A percentile compares a stretch with the other conserved stretches of the same genome.
Conservation (phyloP, 2,888 invertebrate genomes). For the Gandaritis pyraliata region DNA sequence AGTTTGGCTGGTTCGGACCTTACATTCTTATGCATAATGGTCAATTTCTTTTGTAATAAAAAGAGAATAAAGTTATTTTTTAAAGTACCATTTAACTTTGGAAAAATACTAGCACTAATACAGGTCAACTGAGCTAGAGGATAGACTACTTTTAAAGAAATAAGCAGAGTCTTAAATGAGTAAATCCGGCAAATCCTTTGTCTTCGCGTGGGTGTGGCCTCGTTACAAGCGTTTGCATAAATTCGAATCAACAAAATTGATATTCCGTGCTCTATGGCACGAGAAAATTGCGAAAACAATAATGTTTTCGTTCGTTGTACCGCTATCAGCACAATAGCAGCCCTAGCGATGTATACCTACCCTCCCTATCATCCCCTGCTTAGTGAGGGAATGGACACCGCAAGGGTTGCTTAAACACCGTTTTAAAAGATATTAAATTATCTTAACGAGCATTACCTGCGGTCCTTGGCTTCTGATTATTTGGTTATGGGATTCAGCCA, state of each 20-base stretch:
- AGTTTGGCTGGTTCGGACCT: no score
- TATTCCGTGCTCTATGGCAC: slow-evolving; percentile 26
- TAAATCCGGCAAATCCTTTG: slow-evolving; percentile 22
- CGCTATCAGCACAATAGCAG: slow-evolving; percentile 33
- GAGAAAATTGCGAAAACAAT: slow-evolving; percentile 36
- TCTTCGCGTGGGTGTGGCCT: slow-evolving; percentile 25
- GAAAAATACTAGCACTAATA: no score
- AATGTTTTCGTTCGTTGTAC: slow-evolving; percentile 30
- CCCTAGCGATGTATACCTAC: slow-evolving; percentile 21
- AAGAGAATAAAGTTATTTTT: no score
- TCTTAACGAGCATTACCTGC: slow-evolving; percentile 33
- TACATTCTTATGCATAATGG: no score
- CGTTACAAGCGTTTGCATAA: slow-evolving; percentile 19
- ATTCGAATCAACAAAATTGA: slow-evolving; percentile 33
- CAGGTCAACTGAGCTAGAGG: background rate
- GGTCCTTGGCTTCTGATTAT: slow-evolving; percentile 7
- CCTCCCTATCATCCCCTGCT: slow-evolving; percentile 22
- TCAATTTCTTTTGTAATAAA: no score
- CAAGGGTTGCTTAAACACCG: slow-evolving; percentile 26
- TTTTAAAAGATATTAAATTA: slow-evolving; percentile 31
- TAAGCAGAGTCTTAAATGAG: background rate
- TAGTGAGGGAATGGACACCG: slow-evolving; percentile 29
- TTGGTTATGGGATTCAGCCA: slow-evolving; percentile 12
- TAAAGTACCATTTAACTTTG: no score
- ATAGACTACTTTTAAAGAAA: background rate